These are phyloP conservation scores for Alethe castanea DNA, from an alignment of 2,113 vertebrate species.

Conservation along the genomic window DNA sequence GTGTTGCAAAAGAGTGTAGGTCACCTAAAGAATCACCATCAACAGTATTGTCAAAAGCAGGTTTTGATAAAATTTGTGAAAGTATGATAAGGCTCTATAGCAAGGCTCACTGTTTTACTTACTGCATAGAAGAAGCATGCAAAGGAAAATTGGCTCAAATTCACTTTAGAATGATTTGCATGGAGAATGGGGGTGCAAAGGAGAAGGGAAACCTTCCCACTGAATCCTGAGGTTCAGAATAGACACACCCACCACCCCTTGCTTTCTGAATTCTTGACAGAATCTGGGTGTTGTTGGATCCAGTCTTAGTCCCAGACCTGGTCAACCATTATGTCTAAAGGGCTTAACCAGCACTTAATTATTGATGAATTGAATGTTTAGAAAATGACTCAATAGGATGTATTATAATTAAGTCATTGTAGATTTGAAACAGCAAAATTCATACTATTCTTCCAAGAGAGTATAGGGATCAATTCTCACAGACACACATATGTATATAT, in stretches of 20 bases:
- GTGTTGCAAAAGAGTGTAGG: not conserved
- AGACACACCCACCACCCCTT: not conserved
- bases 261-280: not conserved
- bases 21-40: not conserved
- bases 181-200: not conserved
- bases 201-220: not conserved
- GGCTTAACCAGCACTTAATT: not conserved
- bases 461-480: too few relatives aligned
- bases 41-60: not conserved
- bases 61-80: not conserved
- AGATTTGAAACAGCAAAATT: not conserved
- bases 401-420: not conserved
- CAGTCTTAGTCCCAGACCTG: not conserved
- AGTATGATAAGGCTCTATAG: rapidly evolving
- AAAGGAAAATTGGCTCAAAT: not conserved
- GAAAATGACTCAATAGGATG: not conserved
- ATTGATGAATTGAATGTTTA: not conserved
- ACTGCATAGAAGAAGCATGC: not conserved
- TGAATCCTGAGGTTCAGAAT: not conserved
- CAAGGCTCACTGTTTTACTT: not conserved
- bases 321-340: not conserved
- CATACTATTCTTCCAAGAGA: too few relatives aligned
- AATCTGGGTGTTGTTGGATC: not conserved
- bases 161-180: not conserved
- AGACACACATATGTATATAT: rapidly evolving